phyloP scores from a whole-genome alignment of 2,113 vertebrate genomes.

The Phaetusa simplex region DNA sequence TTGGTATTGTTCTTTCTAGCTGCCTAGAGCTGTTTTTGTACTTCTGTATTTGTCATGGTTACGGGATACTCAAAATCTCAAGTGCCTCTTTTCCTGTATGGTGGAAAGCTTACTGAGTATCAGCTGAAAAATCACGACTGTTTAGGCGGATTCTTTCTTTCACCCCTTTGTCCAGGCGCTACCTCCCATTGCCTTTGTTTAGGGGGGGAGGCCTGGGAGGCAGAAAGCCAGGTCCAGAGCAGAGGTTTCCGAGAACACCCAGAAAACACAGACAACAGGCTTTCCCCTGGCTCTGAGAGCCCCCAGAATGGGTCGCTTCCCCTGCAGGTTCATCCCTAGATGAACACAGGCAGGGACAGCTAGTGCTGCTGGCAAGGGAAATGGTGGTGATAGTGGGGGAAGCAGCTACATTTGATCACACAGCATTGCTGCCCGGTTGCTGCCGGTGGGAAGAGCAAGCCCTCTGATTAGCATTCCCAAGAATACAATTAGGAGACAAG shows the following conservation, averaged over 20 bases:
- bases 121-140: background rate
- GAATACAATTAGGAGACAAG: constrained; percentile 48
- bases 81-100: constrained; percentile 53
- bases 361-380: background rate
- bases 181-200: background rate
- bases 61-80: constrained; percentile 58
- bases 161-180: background rate
- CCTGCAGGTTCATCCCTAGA: background rate
- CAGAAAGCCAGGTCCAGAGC: background rate
- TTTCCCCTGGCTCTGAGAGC: background rate
- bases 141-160: background rate
- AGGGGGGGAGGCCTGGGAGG: background rate
- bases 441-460: constrained; percentile 31
- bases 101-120: background rate
- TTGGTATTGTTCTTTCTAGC: constrained; percentile 52
- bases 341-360: background rate
- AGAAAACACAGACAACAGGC: background rate
- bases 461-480: constrained; percentile 26
- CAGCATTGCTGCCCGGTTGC: background rate
- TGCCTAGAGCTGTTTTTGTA: constrained; percentile 65
- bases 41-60: constrained; percentile 60
- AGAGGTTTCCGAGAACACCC: background rate
- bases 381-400: background rate
- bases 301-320: background rate
- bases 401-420: background rate